Base-by-base conservation (phyloP, 1,140 invertebrate genomes). In the Nixonia krombeini region DNA sequence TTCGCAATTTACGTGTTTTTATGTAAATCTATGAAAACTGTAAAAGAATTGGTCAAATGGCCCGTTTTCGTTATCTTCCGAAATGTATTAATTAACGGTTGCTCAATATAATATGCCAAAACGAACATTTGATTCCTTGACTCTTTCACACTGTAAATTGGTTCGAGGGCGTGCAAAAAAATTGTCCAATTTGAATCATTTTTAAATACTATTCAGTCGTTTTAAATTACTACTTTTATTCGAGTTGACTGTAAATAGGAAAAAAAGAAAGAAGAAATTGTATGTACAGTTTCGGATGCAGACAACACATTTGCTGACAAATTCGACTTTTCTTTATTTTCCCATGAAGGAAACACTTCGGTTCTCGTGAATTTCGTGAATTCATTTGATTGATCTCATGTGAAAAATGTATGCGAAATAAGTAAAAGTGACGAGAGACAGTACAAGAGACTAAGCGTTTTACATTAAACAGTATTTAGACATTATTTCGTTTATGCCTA, bases 21-120 rank as follows among this genome's bases (percentile, higher is more conserved):
- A 47, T 55, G 53, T 49, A 45, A 40, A 55, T 55, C 40, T 12
- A 45, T 13, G 13, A 51, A 51, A 61, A 42, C 47, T 41, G 23
- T 33, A 49, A 25, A 49, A 25, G 46, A 49, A 49, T 25, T 17
- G 41, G 37, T 58, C 41, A 33, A 42, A 35, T 12, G 28, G 12
- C 33, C 40, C n/a, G 8, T 18, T 44, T 16, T 40, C 41, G 47
- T 51, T n/a, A n/a, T 61, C 51, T 51, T 44, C 56, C 56, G 40
- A 67, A 67, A 67, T 44, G 28, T 51, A 16, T 50, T 47, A 66
- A 66, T 67, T 61, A 67, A 61, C n/a, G 40, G 47, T 68, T 57
- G 45, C 57, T 6, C 40, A 57, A 68, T 57, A 41, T 29, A 40
- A 35, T 37, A 42, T 21, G 17, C 16, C 29, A 25, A 29, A 45